Evolutionary conservation across 2,113 vertebrate genomes (phyloP).

Genomic region (Halcyon malimbica): DNA sequence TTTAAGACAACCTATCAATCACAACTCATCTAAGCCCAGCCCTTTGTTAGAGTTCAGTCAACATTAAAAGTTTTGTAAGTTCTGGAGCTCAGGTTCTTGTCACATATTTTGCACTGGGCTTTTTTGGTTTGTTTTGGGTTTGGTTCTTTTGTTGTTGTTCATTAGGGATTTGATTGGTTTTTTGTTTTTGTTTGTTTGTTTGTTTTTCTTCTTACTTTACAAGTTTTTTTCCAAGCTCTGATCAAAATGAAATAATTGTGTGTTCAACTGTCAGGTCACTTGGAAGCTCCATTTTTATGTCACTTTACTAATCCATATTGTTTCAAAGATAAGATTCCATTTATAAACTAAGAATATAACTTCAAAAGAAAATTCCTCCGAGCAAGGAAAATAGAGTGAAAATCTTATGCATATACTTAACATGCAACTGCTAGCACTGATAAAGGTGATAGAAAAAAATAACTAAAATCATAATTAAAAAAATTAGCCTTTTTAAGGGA

Average conservation of each 20-base stretch:
- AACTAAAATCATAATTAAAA: not conserved
- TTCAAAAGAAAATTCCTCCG: not conserved
- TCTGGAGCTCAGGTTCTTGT: not conserved
- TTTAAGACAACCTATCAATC: not conserved
- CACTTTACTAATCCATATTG: not conserved
- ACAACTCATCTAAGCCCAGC: not conserved
- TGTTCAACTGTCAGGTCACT: not conserved
- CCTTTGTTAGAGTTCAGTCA: not conserved
- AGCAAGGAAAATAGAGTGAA: not conserved
- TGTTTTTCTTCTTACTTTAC: not conserved
- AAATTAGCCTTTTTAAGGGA: not conserved
- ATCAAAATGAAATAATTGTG: not conserved
- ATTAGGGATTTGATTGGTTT: too few relatives aligned
- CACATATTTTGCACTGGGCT: not conserved
- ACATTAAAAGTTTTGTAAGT: accelerated
- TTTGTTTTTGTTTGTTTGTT: not conserved
- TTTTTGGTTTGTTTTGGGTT: not conserved
- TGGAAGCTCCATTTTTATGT: not conserved
- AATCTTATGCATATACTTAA: not conserved
- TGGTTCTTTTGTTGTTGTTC: not conserved
- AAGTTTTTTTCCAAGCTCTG: not conserved
- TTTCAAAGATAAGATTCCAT: not conserved
- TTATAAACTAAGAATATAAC: not conserved
- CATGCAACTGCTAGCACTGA: not conserved
- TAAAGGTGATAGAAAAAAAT: not conserved